Base-by-base conservation (phyloP, 2,797 vertebrate genomes). In the Ptychobarbus kaznakovi region DNA sequence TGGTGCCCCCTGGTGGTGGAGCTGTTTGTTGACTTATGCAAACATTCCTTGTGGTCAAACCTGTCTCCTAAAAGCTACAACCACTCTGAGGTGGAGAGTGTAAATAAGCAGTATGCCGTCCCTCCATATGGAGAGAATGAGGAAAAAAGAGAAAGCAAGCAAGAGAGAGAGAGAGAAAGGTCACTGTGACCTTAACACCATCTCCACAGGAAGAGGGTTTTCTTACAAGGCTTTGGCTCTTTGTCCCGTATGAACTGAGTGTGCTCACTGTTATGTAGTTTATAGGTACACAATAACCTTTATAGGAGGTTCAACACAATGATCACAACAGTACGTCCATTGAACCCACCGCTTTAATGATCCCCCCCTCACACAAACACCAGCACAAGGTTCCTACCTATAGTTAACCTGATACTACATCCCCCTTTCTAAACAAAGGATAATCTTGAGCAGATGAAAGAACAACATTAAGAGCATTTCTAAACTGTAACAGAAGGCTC, bases 1-100 rank as follows among this genome's bases (percentile, higher is more conserved):
- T 53, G 74, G 74, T 25, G 61, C 76, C 56, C 69, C 68, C 82
- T 51, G 68, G 72, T 81, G 85, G 87, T 74, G 38, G 63, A 85
- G 63, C 15, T 82, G 51, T 58, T 73, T n/a, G 15, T 72, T 74
- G 58, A 11, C 32, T 53, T 51, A 63, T 80, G n/a, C 25, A 10
- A 42, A 81, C 44, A 75, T 76, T 81, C 56, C 32, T 75, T 61
- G 10, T 80, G 46, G 13, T 70, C 68, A 81, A 69, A 65, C n/a
- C 44, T 86, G 70, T 75, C 70, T 81, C 46, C 84, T 28, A 75
- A 86, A 81, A 75, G 28, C 68, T 58, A 85, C 42, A 25, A 44
- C 16, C 63, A 20, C 44, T 40, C 28, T 16, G 22, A 15, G 49
- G 63, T 46, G 6, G 22, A 81, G 42, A 42, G 58, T 12, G 61